Conservation (phyloP, 2,113 vertebrate species). For the Electrona antarctica region DNA sequence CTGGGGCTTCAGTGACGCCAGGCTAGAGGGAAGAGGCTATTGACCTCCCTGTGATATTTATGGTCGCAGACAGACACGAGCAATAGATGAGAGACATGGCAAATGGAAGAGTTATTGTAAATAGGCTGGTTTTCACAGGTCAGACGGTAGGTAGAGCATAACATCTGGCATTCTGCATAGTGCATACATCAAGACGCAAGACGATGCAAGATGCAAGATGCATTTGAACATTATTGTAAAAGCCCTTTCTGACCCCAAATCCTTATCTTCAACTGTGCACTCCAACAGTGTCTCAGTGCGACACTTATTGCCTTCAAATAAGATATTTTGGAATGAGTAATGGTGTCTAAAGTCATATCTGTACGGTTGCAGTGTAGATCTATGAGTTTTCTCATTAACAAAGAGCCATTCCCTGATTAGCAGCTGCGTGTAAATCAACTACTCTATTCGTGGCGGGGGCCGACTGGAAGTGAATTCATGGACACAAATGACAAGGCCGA, state of each 20-base stretch:
- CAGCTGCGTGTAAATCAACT: conserved; percentile 76
- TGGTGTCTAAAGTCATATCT: conserved; percentile 67
- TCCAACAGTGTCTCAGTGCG: conserved; percentile 31
- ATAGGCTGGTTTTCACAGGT: conserved; percentile 12
- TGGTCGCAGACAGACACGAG: conserved; percentile 47
- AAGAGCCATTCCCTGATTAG: conserved; percentile 81
- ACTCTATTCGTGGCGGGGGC: conserved; percentile 29
- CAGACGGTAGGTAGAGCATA: conserved; percentile 1
- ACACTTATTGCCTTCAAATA: conserved; percentile 42
- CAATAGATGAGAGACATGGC: neutral
- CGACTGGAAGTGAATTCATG: conserved; percentile 58
- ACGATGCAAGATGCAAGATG: no score
- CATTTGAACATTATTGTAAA: conserved; percentile 14
- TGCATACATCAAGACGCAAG: neutral
- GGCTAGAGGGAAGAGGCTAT: conserved; percentile 50
- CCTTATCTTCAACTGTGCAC: conserved; percentile 30
- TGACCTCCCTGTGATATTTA: conserved; percentile 65
- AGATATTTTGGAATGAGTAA: conserved; percentile 74
- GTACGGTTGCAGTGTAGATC: conserved; percentile 71
- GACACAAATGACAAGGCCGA: conserved; percentile 62
- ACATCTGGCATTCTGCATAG: neutral
- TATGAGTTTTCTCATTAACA: conserved; percentile 81
- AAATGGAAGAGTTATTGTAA: neutral
- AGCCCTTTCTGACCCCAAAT: conserved; percentile 43
- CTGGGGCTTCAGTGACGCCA: conserved; percentile 40